phyloP scores from a whole-genome alignment of 2,888 invertebrate genomes.

The Ormyrus thymus region DNA sequence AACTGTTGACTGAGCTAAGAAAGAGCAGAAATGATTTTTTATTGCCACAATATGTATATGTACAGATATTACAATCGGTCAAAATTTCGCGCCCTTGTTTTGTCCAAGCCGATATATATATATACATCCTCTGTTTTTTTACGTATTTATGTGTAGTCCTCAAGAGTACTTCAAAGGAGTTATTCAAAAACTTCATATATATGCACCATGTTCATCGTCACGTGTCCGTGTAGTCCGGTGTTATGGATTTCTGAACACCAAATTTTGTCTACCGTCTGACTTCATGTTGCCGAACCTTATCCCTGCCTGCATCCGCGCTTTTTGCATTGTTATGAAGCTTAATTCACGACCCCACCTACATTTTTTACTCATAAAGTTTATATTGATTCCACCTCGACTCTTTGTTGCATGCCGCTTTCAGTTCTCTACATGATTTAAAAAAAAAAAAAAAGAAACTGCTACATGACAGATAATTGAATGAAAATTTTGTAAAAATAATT shows the following conservation, averaged over 20 bases:
- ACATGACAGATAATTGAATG: slow-evolving; percentile 20
- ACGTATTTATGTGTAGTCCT: slow-evolving; percentile 28
- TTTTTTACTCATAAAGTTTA: too few relatives aligned
- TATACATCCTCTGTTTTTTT: neutral
- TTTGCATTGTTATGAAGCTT: slow-evolving; percentile 47
- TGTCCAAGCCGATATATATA: neutral
- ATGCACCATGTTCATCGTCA: slow-evolving; percentile 51
- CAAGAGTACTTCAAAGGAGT: slow-evolving; percentile 4
- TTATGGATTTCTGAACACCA: slow-evolving; percentile 75
- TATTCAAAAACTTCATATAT: slow-evolving; percentile 4
- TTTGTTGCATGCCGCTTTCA: slow-evolving; percentile 36
- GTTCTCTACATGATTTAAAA: neutral
- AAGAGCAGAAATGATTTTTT: slow-evolving; percentile 17
- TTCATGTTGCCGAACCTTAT: slow-evolving; percentile 49
- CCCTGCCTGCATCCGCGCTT: slow-evolving; percentile 55
- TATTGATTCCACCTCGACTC: too few relatives aligned
- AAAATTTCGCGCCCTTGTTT: slow-evolving; percentile 2
- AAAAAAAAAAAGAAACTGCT: too few relatives aligned
- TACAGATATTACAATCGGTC: slow-evolving; percentile 9
- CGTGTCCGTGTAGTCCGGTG: slow-evolving; percentile 67
- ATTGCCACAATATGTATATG: neutral
- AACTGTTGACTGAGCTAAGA: neutral
- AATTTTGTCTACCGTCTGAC: slow-evolving; percentile 53
- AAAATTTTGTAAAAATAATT: slow-evolving; percentile 54
- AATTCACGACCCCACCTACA: slow-evolving; percentile 13